These are phyloP conservation scores for Scaptomyza parva DNA, from an alignment of 2,888 invertebrate species.

Conservation along the genomic window DNA sequence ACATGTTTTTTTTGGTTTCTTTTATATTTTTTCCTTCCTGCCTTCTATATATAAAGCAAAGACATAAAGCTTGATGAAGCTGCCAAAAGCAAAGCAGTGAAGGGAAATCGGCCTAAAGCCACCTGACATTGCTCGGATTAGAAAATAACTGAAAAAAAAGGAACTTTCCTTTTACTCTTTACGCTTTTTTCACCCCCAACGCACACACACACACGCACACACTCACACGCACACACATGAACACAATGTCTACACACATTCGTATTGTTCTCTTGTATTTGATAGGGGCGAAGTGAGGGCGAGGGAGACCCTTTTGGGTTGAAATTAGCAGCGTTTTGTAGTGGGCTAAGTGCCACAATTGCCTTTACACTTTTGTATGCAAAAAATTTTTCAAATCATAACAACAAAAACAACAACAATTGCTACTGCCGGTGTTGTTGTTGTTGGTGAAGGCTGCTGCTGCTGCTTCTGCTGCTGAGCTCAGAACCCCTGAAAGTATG, in stretches of 20 bases:
- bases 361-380: conserved; percentile 57
- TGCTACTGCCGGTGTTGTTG: not conserved
- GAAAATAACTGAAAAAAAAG: conserved; percentile 38
- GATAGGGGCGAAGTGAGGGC: conserved; percentile 10
- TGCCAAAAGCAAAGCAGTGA: not conserved
- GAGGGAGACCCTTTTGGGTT: conserved; percentile 43
- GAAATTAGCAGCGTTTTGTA: conserved; percentile 71
- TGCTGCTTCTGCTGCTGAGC: too few relatives aligned
- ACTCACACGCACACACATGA: conserved; percentile 22
- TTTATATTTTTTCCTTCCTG: not conserved
- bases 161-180: conserved; percentile 47
- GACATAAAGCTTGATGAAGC: conserved; percentile 7
- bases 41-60: conserved; percentile 4
- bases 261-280: not conserved
- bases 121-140: conserved; percentile 40
- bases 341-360: conserved; percentile 63
- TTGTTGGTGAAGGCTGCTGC: conserved; percentile 33
- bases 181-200: not conserved
- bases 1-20: conserved; percentile 3
- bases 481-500: conserved; percentile 62
- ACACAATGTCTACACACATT: not conserved
- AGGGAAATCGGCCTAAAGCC: conserved; percentile 14
- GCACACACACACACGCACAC: conserved; percentile 19
- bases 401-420: conserved; percentile 23
- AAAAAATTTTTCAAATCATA: conserved; percentile 52